Evolutionary conservation across 1,140 invertebrate species (phyloP), one percentile per base, ranked within the genome.

Genomic region (Ceratina calcarata): DNA sequence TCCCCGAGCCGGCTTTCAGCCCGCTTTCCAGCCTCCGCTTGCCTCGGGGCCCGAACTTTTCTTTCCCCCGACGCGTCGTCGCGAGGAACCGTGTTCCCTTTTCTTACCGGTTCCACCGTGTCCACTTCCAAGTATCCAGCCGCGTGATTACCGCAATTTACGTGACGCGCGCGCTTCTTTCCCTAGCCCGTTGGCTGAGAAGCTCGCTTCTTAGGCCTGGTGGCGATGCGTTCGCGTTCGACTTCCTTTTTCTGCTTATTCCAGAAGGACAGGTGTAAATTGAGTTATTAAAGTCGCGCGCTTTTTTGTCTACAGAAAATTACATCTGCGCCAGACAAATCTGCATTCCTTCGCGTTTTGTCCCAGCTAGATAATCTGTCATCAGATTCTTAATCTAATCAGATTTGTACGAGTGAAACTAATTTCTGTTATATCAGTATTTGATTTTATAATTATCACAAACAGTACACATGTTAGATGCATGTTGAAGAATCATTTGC

Each of bases 61-160:
- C 82, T 80, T 82, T 22, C 27, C 64, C 79, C 51, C 7, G 7
- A 32, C 22, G 16, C 60, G 16, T 27, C 24, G 65, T 27, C 32
- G 51, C 66, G 57, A 18, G 45, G 18, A 32, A 32, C 53, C 51
- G 55, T 18, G 83, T 84, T 83, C 80, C 66, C 62, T 84, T 61
- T 70, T 72, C 72, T 77, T 65, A 37, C 81, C 45, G 57, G 49
- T 71, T 12, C 64, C 24, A 45, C 10, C 49, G 51, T 32, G 27
- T 32, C 27, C 72, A 72, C 82, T 84, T 80, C 73, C 78, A 85
- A 64, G 78, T 85, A 85, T 80, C 76, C 74, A 68, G 78, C 77
- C 67, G 72, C 60, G 68, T 77, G 78, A 85, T 85, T 85, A 85
- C 73, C 82, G 82, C 84, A 73, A 84, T 85, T 85, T 85, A 72